Evolutionary conservation across 2,888 invertebrate genomes (phyloP).

Genomic region (Troides aeacus): DNA sequence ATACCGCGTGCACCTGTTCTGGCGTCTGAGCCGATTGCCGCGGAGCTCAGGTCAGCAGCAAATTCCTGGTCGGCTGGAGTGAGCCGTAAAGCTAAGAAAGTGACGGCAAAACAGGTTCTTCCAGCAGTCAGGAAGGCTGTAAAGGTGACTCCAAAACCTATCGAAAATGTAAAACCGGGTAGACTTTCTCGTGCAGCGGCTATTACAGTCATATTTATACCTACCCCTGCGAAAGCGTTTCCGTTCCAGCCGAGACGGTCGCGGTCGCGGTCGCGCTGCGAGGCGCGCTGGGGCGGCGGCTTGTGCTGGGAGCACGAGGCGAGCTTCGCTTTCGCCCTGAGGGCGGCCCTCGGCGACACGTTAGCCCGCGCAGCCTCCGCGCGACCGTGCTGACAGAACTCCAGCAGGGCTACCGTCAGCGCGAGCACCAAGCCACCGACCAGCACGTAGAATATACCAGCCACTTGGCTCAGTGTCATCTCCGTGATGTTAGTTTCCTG

Average conservation of each 20-base stretch:
- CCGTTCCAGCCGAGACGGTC: constrained; percentile 75
- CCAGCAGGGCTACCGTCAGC: constrained; percentile 93
- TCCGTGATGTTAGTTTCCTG: constrained; percentile 91
- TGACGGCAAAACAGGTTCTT: too few species aligned
- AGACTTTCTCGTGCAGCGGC: too few species aligned
- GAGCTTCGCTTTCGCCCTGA: constrained; percentile 92
- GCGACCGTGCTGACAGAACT: constrained; percentile 96
- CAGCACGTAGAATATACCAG: constrained; percentile 99
- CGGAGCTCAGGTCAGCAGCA: too few species aligned
- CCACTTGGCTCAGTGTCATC: constrained; percentile 96
- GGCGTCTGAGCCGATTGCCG: too few species aligned
- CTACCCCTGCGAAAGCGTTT: constrained; percentile 69
- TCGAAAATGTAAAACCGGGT: too few species aligned
- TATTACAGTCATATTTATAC: too few species aligned
- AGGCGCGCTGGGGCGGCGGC: constrained; percentile 52
- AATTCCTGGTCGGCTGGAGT: too few species aligned
- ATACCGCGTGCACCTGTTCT: too few species aligned
- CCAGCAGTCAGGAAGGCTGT: too few species aligned
- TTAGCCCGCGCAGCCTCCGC: constrained; percentile 89
- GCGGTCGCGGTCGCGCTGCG: constrained; percentile 55
- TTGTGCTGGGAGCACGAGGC: constrained; percentile 78
- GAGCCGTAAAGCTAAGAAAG: too few species aligned
- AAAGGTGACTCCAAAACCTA: too few species aligned
- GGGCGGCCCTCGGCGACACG: constrained; percentile 90
- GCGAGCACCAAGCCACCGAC: constrained; percentile 96